Conservation (phyloP, 2,113 vertebrate species). For the Uria lomvia region DNA sequence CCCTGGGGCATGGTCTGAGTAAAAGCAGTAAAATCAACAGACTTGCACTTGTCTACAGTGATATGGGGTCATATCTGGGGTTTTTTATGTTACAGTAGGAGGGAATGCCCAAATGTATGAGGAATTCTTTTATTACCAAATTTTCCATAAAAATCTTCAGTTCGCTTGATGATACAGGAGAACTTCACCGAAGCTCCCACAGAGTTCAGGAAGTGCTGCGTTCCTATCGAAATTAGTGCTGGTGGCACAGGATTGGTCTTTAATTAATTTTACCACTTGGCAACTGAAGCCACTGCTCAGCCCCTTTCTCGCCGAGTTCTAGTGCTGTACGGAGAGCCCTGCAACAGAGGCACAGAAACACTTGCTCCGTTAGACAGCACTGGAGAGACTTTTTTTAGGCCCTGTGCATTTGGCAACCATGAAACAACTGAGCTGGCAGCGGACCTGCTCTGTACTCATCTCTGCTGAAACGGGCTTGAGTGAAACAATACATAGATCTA, state of each 20-base stretch:
- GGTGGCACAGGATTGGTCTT: background rate
- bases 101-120: background rate
- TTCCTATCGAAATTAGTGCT: background rate
- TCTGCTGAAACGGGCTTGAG: background rate
- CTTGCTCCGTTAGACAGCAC: background rate
- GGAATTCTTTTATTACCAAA: background rate
- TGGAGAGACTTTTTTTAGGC: background rate
- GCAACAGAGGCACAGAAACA: background rate
- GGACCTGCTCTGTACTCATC: background rate
- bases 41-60: too few relatives aligned
- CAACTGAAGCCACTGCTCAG: background rate
- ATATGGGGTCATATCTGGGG: background rate
- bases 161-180: background rate
- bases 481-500: background rate
- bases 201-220: background rate
- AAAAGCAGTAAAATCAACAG: background rate
- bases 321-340: background rate
- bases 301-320: background rate
- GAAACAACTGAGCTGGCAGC: background rate
- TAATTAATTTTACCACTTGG: background rate
- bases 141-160: background rate
- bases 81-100: background rate
- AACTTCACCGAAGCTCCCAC: background rate
- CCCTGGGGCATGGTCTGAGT: rapidly evolving
- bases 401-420: background rate